Percentiles rank a stretch among this genome's conserved stretches.
phyloP scores from a whole-genome alignment of 2,113 vertebrate genomes.

The Gadus chalcogrammus region DNA sequence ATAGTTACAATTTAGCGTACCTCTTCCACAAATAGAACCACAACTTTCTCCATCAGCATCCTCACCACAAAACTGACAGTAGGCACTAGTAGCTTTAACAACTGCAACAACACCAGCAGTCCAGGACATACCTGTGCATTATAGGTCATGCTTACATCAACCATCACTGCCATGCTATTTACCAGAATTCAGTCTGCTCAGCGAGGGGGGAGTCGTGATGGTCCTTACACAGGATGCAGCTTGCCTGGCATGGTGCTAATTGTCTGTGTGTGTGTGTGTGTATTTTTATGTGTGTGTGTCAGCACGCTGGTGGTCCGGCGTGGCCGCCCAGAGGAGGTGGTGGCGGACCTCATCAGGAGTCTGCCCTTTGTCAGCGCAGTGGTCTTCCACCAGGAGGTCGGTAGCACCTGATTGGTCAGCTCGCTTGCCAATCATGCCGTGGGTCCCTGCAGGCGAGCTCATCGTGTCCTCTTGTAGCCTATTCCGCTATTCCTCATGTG shows the following conservation, averaged over 20 bases:
- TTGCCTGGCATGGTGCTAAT: slow-evolving; percentile 34
- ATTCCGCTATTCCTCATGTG: no score
- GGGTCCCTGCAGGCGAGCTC: not conserved
- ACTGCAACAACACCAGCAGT: slow-evolving; percentile 17
- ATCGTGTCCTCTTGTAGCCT: no score
- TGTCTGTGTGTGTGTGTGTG: slow-evolving; percentile 26
- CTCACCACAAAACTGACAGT: slow-evolving; percentile 7
- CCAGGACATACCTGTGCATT: slow-evolving; percentile 52
- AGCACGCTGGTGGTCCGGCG: slow-evolving; percentile 78
- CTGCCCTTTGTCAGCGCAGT: slow-evolving; percentile 74
- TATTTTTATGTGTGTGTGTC: slow-evolving; percentile 29
- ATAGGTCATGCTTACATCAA: slow-evolving; percentile 42
- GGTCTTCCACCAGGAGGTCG: slow-evolving; percentile 79
- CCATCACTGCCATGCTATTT: slow-evolving; percentile 24
- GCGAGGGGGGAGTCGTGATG: not conserved
- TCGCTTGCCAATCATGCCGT: not conserved
- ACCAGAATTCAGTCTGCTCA: slow-evolving; percentile 24
- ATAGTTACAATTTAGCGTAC: no score
- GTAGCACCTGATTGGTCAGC: not conserved
- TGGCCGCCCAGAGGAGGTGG: slow-evolving; percentile 77
- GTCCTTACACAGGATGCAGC: slow-evolving; percentile 58
- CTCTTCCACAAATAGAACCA: no score
- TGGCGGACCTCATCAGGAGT: slow-evolving; percentile 72
- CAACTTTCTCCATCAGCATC: not conserved
- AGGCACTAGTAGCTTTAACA: no score